Percentiles rank a stretch among this genome's conserved stretches.
phyloP scores from a whole-genome alignment of 2,888 invertebrate species.

The Campoplex capitator region DNA sequence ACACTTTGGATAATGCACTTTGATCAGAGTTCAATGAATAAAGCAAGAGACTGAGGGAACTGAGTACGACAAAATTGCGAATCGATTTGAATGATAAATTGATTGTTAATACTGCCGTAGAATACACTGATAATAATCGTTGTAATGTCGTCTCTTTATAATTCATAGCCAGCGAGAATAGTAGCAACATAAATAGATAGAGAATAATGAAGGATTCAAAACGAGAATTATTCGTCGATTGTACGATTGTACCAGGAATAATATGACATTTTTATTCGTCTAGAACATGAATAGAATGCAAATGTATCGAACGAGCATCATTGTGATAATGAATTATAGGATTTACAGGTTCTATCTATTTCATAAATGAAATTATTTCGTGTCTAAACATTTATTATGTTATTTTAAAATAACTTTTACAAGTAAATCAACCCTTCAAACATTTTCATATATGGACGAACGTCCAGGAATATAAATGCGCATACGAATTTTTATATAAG shows the following conservation, averaged over 20 bases:
- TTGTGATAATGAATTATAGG: neutral
- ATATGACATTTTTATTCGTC: neutral
- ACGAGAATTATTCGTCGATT: neutral
- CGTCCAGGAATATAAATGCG: slow-evolving; percentile 28
- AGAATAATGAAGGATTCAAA: neutral
- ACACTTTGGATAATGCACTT: neutral
- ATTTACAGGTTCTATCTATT: neutral
- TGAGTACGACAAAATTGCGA: neutral
- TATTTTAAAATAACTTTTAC: neutral
- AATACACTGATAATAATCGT: neutral
- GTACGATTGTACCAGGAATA: neutral
- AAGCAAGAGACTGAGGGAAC: neutral
- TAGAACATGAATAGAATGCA: neutral
- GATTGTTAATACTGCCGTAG: neutral
- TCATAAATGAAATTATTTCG: neutral
- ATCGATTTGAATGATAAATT: neutral
- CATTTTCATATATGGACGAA: neutral
- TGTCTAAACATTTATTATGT: neutral
- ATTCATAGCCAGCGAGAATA: neutral
- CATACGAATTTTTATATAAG: slow-evolving; percentile 63
- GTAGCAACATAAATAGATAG: neutral
- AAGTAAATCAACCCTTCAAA: neutral
- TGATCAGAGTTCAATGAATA: neutral
- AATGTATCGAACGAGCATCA: neutral
- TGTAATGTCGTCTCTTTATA: no score